Conservation (phyloP, 2,113 vertebrate genomes). For the Tretioscincus oriximinensis region DNA sequence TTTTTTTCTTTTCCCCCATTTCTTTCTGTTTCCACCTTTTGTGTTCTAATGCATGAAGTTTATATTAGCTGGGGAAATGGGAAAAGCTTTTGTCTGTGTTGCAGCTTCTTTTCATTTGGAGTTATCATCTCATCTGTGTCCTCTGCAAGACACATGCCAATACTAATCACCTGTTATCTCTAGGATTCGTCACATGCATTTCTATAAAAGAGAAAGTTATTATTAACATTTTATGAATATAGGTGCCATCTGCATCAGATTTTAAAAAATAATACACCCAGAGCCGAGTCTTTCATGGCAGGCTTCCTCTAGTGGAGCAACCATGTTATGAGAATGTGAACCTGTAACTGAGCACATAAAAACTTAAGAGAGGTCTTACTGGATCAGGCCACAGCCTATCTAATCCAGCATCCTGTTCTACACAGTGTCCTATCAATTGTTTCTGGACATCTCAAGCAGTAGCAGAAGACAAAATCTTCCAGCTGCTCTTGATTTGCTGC, state of each 20-base stretch:
- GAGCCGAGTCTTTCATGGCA: background rate
- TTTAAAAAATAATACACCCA: background rate
- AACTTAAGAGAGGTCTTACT: background rate
- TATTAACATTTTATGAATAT: slow-evolving; percentile 1
- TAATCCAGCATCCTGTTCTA: background rate
- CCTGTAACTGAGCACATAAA: background rate
- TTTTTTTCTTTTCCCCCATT: background rate
- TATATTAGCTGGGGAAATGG: background rate
- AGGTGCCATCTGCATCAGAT: background rate
- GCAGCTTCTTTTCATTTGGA: background rate
- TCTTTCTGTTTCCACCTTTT: background rate
- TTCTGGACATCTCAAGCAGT: background rate
- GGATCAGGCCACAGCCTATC: background rate
- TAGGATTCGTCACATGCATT: background rate
- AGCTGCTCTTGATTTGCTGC: too few relatives aligned
- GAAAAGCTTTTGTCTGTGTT: background rate
- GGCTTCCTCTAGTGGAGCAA: background rate
- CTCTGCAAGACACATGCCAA: background rate
- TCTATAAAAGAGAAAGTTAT: background rate
- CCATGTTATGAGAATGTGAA: background rate
- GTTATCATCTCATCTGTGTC: background rate
- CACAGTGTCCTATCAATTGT: too few relatives aligned
- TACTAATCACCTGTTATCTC: background rate
- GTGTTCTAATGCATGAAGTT: background rate
- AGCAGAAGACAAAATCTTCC: background rate